Percentiles rank a stretch among this genome's conserved stretches.
phyloP scores from a whole-genome alignment of 2,797 vertebrate genomes.

The Rallus crepitans region DNA sequence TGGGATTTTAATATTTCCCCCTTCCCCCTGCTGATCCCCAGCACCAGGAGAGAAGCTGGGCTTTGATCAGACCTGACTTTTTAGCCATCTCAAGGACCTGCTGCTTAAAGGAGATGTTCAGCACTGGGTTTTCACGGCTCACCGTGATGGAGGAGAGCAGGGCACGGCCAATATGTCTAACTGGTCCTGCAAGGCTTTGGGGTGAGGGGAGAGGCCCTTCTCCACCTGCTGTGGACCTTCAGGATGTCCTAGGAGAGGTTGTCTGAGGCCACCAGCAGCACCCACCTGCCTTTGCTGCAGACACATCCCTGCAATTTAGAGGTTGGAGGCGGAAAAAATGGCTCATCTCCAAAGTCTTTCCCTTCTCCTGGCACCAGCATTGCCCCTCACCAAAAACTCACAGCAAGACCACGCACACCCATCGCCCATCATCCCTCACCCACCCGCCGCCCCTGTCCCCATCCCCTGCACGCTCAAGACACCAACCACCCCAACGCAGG shows the following conservation, averaged over 20 bases:
- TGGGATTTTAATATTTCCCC: conserved; percentile 46
- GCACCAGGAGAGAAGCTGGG: neutral
- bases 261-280: neutral
- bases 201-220: neutral
- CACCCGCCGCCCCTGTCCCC: neutral
- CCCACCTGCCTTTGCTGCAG: accelerated
- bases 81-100: neutral
- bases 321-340: accelerated
- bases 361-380: neutral
- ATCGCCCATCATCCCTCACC: accelerated
- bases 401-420: neutral
- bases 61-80: neutral
- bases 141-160: neutral
- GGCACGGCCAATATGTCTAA: accelerated
- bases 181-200: neutral
- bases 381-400: neutral
- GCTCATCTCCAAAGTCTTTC: neutral
- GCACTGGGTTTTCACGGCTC: accelerated
- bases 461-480: accelerated
- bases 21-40: neutral
- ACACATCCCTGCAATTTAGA: neutral
- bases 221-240: neutral
- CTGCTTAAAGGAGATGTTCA: neutral
- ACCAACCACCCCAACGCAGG: accelerated
- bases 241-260: neutral